Conservation (phyloP, 2,888 invertebrate genomes). For the Choreutis nemorana region DNA sequence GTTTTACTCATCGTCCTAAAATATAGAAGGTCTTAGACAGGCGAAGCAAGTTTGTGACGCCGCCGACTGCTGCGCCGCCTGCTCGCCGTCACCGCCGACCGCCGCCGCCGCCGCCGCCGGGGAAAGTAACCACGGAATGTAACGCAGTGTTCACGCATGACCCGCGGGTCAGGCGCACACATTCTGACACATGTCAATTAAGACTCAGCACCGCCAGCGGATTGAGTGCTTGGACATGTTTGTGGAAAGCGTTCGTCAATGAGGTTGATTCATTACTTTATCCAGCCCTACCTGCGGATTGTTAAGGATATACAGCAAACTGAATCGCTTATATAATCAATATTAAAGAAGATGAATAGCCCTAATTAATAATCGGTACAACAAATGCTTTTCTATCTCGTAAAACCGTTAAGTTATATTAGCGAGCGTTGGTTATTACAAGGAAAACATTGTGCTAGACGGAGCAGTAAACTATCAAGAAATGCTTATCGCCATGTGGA, state of each 20-base stretch:
- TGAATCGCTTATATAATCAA: constrained; percentile 10
- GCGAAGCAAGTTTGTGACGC: constrained; percentile 14
- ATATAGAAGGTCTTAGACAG: constrained; percentile 32
- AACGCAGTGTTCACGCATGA: constrained; percentile 56
- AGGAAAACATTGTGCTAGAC: too few species aligned
- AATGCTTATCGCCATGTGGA: background rate
- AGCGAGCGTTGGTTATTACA: background rate
- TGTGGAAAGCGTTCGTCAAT: constrained; percentile 49
- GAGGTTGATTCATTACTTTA: constrained; percentile 56
- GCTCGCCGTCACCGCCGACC: constrained; percentile 9
- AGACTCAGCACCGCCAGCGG: constrained; percentile 46
- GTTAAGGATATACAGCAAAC: background rate
- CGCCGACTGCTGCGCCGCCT: constrained; percentile 1
- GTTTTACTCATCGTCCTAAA: constrained; percentile 12
- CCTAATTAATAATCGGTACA: background rate
- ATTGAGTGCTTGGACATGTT: constrained; percentile 62
- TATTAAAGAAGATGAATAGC: background rate
- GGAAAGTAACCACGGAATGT: constrained; percentile 55
- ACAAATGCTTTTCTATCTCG: background rate
- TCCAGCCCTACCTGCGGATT: constrained; percentile 21
- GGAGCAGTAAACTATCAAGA: too few species aligned
- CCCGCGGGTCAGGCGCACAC: constrained; percentile 53
- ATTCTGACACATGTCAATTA: constrained; percentile 66
- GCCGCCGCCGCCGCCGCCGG: too few species aligned
- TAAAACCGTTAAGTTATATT: background rate